Conservation (phyloP, 2,113 vertebrate species). For the Scartelaos histophorus region DNA sequence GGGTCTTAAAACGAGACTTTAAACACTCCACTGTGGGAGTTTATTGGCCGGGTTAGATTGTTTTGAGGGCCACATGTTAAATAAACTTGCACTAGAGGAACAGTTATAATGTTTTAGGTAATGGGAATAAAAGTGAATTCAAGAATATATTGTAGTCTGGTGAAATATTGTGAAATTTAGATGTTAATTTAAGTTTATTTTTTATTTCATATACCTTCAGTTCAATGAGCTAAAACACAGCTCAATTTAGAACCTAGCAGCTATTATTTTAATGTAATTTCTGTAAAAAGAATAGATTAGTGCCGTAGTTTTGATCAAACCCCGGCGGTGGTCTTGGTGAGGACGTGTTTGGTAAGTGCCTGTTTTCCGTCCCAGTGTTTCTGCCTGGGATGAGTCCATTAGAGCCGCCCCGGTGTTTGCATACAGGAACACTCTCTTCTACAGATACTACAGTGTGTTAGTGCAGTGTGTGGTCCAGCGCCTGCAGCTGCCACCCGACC, state of each 20-base stretch:
- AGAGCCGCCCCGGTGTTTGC: not conserved
- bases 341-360: not conserved
- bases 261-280: not conserved
- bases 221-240: no score
- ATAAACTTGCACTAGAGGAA: no score
- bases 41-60: no score
- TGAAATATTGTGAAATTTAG: no score
- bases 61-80: no score
- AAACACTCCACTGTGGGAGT: no score
- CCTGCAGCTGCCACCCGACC: constrained; percentile 38
- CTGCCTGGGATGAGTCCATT: constrained; percentile 1
- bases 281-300: not conserved
- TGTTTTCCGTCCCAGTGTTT: not conserved
- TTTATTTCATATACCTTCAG: no score
- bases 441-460: no score
- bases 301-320: not conserved
- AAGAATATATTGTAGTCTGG: not conserved
- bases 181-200: no score
- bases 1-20: no score
- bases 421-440: not conserved
- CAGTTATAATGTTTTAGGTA: no score
- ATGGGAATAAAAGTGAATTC: not conserved
- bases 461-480: constrained; percentile 21
- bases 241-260: no score
- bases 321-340: not conserved